Evolutionary conservation across 2,113 vertebrate genomes (phyloP), one percentile per base, ranked within the genome.

Genomic region (Stercorarius parasiticus): DNA sequence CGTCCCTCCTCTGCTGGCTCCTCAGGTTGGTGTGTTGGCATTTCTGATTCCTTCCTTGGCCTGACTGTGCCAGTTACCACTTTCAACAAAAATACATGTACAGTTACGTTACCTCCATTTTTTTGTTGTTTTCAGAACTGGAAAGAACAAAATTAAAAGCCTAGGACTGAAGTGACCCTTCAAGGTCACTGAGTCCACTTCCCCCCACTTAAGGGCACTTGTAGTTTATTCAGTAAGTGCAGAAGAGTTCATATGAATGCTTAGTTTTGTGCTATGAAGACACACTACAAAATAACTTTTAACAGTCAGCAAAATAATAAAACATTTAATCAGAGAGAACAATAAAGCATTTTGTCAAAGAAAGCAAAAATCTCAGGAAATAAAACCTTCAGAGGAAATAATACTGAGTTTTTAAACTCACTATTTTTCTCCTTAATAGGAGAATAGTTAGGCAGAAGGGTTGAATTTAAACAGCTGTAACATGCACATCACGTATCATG

Each of bases 401-500:
- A 61, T 16, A 45, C 2, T 22, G 30, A n/a, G 6, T 47, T 86
- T 94, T 88, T 27, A 71, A 86, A 58, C 3, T 73, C 20, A 49
- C 6, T 70, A 16, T 66, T 81, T 95, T 71, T 50, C 13, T 36
- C 9, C 6, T 50, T 67, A 49, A 45, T 13, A 45, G 15, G 23
- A 86, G 10, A 77, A 42, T 4, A 42, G 6, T 34, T 78, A 71
- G 22, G 22, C n/a, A 74, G 19, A 93, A 92, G 3, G 1, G 3
- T 20, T 88, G 22, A 91, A 81, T 71, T 55, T 86, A 25, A 88
- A 70, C 3, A 74, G 78, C 71, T 34, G 7, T 15, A 43, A 61
- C 4, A 42, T 15, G 19, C 2, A 25, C 19, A 27, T 47, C 6
- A 32, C 2, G 0, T 79, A 62, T 38, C 27, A 26, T 9, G 2